phyloP scores from a whole-genome alignment of 2,113 vertebrate species.

The Pongo pygmaeus region DNA sequence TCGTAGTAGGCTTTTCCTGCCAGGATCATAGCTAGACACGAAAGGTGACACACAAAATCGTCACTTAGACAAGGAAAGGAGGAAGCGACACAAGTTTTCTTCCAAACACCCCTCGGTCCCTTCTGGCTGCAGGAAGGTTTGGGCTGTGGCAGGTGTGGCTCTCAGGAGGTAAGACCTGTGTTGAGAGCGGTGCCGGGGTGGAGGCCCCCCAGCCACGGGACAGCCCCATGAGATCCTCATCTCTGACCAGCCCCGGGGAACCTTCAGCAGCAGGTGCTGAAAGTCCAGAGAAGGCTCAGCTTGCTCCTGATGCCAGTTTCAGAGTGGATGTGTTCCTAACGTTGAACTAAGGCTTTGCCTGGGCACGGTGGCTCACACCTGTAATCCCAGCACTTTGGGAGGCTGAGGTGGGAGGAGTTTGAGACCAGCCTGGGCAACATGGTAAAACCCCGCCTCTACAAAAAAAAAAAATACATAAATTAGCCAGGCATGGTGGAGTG shows the following conservation, averaged over 20 bases:
- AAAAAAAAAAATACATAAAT: too few relatives aligned
- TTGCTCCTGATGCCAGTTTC: background rate
- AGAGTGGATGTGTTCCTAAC: background rate
- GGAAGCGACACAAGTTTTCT: background rate
- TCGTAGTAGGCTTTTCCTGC: constrained; percentile 96
- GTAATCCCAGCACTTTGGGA: too few relatives aligned
- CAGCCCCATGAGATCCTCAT: background rate
- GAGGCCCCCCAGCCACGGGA: background rate
- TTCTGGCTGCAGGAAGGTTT: background rate
- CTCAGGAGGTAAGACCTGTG: background rate
- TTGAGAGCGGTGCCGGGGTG: background rate
- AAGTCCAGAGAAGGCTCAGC: background rate
- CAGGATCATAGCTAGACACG: constrained; percentile 90
- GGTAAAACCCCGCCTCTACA: too few relatives aligned
- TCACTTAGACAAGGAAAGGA: background rate
- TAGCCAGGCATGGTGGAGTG: too few relatives aligned
- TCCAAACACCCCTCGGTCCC: background rate
- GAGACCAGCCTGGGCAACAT: too few relatives aligned
- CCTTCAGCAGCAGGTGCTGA: background rate
- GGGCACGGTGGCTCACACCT: too few relatives aligned
- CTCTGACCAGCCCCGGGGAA: background rate
- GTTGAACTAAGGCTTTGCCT: background rate
- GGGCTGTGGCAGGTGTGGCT: background rate
- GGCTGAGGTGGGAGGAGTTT: too few relatives aligned
- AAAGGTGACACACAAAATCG: constrained; percentile 49